Evolutionary conservation across 2,888 invertebrate genomes (phyloP).

Genomic region (Cataglyphis rosenhaueri): DNA sequence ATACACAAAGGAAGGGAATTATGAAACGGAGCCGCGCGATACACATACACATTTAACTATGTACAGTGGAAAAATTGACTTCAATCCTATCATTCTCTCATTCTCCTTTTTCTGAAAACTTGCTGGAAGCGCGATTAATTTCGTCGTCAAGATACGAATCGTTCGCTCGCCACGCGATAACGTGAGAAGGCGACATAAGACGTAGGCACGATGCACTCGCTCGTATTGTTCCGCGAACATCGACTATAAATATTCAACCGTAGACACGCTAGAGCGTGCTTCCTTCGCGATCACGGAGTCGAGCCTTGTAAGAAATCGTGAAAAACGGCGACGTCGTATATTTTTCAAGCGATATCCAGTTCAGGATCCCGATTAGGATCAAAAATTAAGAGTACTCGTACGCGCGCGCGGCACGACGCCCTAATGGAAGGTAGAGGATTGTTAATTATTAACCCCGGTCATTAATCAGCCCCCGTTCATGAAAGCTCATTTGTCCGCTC

Average conservation of each 20-base stretch:
- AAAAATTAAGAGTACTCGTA: constrained; percentile 33
- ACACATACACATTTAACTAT: background rate
- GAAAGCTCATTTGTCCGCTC: constrained; percentile 50
- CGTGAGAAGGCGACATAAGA: constrained; percentile 74
- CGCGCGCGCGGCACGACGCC: constrained; percentile 11
- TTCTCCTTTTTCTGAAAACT: constrained; percentile 35
- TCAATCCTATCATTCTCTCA: background rate
- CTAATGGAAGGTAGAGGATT: constrained; percentile 36
- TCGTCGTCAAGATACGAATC: constrained; percentile 51
- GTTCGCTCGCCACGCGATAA: constrained; percentile 73
- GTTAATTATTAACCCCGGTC: constrained; percentile 49
- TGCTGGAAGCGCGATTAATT: constrained; percentile 46
- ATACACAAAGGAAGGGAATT: background rate
- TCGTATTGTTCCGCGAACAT: constrained; percentile 64
- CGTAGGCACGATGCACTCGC: constrained; percentile 62
- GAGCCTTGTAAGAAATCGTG: constrained; percentile 37
- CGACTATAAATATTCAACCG: constrained; percentile 72
- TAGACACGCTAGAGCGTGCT: constrained; percentile 44
- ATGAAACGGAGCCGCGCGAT: background rate
- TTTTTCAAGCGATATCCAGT: constrained; percentile 46
- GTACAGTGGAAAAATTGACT: background rate
- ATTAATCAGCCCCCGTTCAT: constrained; percentile 44
- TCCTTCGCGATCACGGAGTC: constrained; percentile 31
- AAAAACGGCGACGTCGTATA: constrained; percentile 43
- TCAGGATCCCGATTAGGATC: constrained; percentile 13